A percentile compares a stretch with the other conserved stretches of the same genome.
phyloP scores from a whole-genome alignment of 2,888 invertebrate genomes.

The Glomeris marginata region DNA sequence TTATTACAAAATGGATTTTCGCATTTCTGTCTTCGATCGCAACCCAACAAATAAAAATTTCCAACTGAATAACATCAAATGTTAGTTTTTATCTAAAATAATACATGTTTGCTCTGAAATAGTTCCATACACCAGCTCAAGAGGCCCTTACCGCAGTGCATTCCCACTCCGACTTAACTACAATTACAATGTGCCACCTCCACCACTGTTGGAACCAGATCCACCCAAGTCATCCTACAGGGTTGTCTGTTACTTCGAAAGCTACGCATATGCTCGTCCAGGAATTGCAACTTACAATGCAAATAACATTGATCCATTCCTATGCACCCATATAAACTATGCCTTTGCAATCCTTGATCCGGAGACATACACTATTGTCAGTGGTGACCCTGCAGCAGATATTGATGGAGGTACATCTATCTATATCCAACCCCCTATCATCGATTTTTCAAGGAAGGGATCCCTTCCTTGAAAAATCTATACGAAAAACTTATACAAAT shows the following conservation, averaged over 20 bases:
- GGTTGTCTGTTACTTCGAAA: slow-evolving; percentile 15
- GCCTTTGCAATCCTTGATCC: slow-evolving; percentile 13
- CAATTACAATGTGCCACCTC: neutral
- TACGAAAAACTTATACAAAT: neutral
- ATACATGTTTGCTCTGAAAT: no score
- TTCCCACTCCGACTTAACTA: no score
- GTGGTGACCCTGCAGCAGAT: slow-evolving; percentile 8
- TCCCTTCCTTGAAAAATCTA: neutral
- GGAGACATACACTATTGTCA: slow-evolving; percentile 11
- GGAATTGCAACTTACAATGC: slow-evolving; percentile 7
- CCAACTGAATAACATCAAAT: no score
- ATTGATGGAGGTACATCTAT: slow-evolving; percentile 6
- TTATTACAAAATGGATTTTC: no score
- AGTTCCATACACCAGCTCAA: no score
- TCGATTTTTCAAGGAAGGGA: neutral
- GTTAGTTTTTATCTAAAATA: no score
- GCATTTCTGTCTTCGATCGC: no score
- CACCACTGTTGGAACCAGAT: neutral
- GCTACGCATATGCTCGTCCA: slow-evolving; percentile 12
- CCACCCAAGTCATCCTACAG: neutral
- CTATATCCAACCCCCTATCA: neutral
- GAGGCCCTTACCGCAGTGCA: no score
- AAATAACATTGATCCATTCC: slow-evolving; percentile 13
- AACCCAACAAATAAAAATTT: no score
- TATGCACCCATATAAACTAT: slow-evolving; percentile 15